Evolutionary conservation across 2,888 invertebrate genomes (phyloP).

Genomic region (Ceramica pisi): DNA sequence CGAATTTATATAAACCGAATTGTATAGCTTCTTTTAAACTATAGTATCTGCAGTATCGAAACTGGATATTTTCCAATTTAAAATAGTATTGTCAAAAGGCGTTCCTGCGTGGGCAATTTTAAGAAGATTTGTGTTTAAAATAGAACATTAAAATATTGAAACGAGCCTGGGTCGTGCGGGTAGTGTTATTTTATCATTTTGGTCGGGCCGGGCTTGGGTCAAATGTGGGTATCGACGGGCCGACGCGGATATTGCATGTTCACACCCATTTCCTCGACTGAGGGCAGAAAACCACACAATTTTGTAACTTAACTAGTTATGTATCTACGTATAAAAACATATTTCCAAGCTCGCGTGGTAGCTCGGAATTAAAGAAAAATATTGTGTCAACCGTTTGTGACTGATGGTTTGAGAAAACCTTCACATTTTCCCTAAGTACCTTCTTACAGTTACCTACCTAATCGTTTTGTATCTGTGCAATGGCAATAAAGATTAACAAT

Average conservation of each 20-base stretch:
- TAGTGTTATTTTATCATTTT: constrained; percentile 71
- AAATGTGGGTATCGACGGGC: constrained; percentile 60
- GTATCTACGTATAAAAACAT: constrained; percentile 16
- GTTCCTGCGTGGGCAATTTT: not conserved
- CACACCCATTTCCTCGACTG: constrained; percentile 69
- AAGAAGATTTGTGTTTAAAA: constrained; percentile 37
- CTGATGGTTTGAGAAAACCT: constrained; percentile 17
- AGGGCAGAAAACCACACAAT: constrained; percentile 62
- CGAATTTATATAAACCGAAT: not conserved
- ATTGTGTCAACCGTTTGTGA: constrained; percentile 38
- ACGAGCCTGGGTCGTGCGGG: constrained; percentile 14
- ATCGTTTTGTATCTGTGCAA: not conserved
- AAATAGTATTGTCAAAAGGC: constrained; percentile 6
- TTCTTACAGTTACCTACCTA: not conserved
- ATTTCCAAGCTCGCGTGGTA: not conserved
- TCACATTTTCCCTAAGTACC: constrained; percentile 1
- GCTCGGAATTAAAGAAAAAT: constrained; percentile 37
- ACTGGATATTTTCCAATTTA: constrained; percentile 1
- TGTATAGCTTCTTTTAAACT: not conserved
- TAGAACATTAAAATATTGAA: constrained; percentile 37
- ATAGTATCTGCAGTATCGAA: no score
- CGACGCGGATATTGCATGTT: constrained; percentile 75
- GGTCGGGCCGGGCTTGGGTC: constrained; percentile 45
- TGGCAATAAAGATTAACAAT: not conserved
- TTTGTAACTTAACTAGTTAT: constrained; percentile 51